Percentiles rank a stretch among this genome's conserved stretches.
These are phyloP conservation scores for Bombus superbus DNA, from an alignment of 1,140 invertebrate species.

Conservation along the genomic window DNA sequence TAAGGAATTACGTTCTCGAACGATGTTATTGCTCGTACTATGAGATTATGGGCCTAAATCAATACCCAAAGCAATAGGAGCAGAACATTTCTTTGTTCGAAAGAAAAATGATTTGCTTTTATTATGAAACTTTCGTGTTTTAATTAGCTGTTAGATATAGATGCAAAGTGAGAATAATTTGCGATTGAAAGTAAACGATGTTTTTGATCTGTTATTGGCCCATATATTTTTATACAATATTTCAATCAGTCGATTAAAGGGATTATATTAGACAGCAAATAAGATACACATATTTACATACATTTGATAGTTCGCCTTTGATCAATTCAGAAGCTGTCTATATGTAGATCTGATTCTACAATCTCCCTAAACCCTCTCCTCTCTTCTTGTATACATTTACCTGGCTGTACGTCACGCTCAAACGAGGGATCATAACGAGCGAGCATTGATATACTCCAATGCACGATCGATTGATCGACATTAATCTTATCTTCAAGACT, in stretches of 20 bases:
- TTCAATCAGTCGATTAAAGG: too few species aligned
- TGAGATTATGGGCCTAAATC: too few species aligned
- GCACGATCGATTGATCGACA: not conserved
- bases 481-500: constrained; percentile 2
- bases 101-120: too few species aligned
- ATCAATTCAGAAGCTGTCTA: not conserved
- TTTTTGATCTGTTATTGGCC: too few species aligned
- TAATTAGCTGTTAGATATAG: too few species aligned
- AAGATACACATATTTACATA: not conserved
- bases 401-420: not conserved
- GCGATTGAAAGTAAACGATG: too few species aligned
- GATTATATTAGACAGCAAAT: not conserved
- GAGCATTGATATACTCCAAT: not conserved
- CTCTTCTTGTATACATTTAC: constrained; percentile 1
- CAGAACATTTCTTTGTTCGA: too few species aligned
- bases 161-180: too few species aligned
- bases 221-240: too few species aligned
- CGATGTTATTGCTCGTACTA: too few species aligned
- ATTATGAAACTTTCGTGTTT: too few species aligned
- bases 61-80: too few species aligned
- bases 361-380: not conserved
- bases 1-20: not conserved
- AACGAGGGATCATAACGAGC: constrained; percentile 1
- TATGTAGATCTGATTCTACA: not conserved
- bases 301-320: not conserved